Evolutionary conservation across 1,140 invertebrate genomes (phyloP).

Genomic region (Trichogramma pretiosum): DNA sequence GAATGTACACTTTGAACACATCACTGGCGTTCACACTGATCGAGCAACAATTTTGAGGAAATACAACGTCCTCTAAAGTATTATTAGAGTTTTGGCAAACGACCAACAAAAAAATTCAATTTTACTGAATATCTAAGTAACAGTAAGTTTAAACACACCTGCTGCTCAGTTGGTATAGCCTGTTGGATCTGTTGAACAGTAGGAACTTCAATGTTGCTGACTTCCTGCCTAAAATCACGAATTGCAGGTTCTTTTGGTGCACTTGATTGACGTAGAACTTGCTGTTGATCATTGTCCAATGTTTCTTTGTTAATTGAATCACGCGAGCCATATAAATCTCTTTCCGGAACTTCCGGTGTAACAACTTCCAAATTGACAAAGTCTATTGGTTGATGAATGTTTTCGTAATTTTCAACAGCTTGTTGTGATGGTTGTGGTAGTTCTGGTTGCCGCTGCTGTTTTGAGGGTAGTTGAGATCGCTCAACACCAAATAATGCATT

Average conservation of each 20-base stretch:
- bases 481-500: slow-evolving; percentile 27
- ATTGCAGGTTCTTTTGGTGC: slow-evolving; percentile 21
- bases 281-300: slow-evolving; percentile 35
- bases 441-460: slow-evolving; percentile 19
- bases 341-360: slow-evolving; percentile 27
- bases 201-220: slow-evolving; percentile 32
- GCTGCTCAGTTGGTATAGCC: slow-evolving; percentile 28
- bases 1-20: too few relatives aligned
- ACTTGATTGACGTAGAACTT: slow-evolving; percentile 7
- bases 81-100: too few relatives aligned
- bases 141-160: too few relatives aligned
- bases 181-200: slow-evolving; percentile 24
- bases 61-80: too few relatives aligned
- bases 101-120: too few relatives aligned
- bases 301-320: slow-evolving; percentile 42
- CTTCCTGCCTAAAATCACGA: slow-evolving; percentile 31
- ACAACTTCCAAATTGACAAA: slow-evolving; percentile 40
- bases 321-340: slow-evolving; percentile 35
- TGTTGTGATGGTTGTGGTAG: slow-evolving; percentile 25
- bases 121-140: too few relatives aligned
- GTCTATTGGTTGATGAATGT: slow-evolving; percentile 34
- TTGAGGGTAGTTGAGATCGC: slow-evolving; percentile 11
- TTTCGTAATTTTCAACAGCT: slow-evolving; percentile 40
- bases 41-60: too few relatives aligned
- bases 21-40: too few relatives aligned